These are phyloP conservation scores for Bufo bufo DNA, from an alignment of 2,113 vertebrate genomes.

Conservation along the genomic window DNA sequence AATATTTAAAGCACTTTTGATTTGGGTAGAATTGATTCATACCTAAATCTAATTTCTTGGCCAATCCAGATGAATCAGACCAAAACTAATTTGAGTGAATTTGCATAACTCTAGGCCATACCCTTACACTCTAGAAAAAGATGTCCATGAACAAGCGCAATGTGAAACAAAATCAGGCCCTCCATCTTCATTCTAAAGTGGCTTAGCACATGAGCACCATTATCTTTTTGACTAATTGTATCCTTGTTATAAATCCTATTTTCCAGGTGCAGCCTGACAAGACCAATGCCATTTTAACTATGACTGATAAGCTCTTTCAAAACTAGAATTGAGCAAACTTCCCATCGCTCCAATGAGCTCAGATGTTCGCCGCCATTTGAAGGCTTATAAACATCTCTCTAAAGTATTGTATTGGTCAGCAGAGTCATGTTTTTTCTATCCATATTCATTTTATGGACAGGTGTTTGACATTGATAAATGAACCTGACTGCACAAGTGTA, in stretches of 20 bases:
- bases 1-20: too few species aligned
- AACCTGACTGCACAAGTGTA: neutral
- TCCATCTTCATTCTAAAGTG: neutral
- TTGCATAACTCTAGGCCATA: too few species aligned
- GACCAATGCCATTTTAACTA: neutral
- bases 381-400: neutral
- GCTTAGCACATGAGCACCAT: neutral
- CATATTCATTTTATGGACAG: neutral
- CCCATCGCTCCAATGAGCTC: neutral
- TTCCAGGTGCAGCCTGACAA: constrained; percentile 5
- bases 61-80: too few species aligned
- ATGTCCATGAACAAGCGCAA: too few species aligned
- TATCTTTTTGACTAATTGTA: neutral
- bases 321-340: neutral
- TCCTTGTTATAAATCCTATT: neutral
- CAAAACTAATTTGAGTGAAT: too few species aligned
- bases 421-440: neutral
- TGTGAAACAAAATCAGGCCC: neutral
- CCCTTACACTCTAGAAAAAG: too few species aligned
- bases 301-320: neutral
- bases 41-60: too few species aligned
- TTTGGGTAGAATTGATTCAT: too few species aligned
- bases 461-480: neutral
- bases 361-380: constrained; percentile 5
- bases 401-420: neutral